A percentile compares a stretch with the other conserved stretches of the same genome.
phyloP scores from a whole-genome alignment of 2,113 vertebrate species.

The Agelaius tricolor region DNA sequence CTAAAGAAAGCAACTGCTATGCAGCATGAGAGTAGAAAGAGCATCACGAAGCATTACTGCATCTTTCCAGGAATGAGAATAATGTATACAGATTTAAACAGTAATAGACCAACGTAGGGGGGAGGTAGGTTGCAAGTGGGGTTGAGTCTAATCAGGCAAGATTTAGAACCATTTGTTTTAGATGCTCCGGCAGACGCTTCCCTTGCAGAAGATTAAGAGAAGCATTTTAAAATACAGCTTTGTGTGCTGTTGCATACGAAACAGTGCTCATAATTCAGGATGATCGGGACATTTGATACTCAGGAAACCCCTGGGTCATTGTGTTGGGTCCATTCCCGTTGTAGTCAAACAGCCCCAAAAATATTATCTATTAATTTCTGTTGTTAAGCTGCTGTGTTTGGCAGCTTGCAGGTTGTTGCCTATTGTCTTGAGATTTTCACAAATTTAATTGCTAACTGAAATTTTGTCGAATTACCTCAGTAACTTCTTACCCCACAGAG shows the following conservation, averaged over 20 bases:
- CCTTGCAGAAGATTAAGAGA: background rate
- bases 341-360: background rate
- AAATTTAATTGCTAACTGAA: background rate
- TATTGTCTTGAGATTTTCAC: background rate
- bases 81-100: background rate
- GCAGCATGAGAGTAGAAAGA: constrained; percentile 23
- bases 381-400: background rate
- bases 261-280: constrained; percentile 18
- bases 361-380: background rate
- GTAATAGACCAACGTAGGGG: background rate
- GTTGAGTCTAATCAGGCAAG: constrained; percentile 4
- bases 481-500: background rate
- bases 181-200: background rate
- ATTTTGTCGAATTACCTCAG: background rate
- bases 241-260: constrained; percentile 1
- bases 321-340: background rate
- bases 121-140: background rate
- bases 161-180: constrained; percentile 35
- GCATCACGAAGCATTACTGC: background rate
- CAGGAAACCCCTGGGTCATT: background rate
- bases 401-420: background rate
- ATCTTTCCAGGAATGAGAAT: background rate
- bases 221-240: constrained; percentile 11
- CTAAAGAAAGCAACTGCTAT: constrained; percentile 54
- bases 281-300: background rate